phyloP scores from a whole-genome alignment of 2,888 invertebrate genomes.

The Oscheius sp. region DNA sequence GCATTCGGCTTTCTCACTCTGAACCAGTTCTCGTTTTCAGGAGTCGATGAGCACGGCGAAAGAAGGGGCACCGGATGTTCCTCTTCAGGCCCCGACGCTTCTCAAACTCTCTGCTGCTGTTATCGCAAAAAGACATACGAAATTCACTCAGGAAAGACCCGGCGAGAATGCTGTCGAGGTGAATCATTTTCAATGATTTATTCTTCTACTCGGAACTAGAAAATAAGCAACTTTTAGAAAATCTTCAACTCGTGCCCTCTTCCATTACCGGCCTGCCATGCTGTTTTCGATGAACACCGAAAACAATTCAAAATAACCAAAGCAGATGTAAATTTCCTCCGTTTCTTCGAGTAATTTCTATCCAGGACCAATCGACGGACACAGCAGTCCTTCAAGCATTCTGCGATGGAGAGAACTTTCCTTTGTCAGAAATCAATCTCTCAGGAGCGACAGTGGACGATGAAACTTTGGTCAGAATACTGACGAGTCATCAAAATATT shows the following conservation, averaged over 20 bases:
- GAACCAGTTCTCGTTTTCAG: not conserved
- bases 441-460: slow-evolving; percentile 48
- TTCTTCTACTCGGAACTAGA: not conserved
- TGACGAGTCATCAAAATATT: slow-evolving; percentile 45
- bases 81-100: slow-evolving; percentile 49
- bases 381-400: slow-evolving; percentile 32
- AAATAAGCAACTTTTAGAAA: slow-evolving; percentile 24
- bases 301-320: no score
- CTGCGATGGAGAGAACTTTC: slow-evolving; percentile 40
- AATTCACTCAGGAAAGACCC: not conserved
- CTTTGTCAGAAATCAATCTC: slow-evolving; percentile 42
- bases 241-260: slow-evolving; percentile 31
- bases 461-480: slow-evolving; percentile 40
- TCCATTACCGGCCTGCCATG: slow-evolving; percentile 38
- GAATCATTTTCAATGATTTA: not conserved
- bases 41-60: slow-evolving; percentile 15
- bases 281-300: slow-evolving; percentile 38
- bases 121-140: slow-evolving; percentile 24
- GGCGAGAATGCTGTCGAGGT: not conserved
- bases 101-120: slow-evolving; percentile 41
- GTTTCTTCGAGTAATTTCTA: no score
- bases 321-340: not conserved
- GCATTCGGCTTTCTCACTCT: not conserved
- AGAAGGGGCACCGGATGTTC: slow-evolving; percentile 37
- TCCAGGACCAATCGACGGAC: slow-evolving; percentile 35